phyloP scores from a whole-genome alignment of 1,140 invertebrate species.

The Drosophila novamexicana region DNA sequence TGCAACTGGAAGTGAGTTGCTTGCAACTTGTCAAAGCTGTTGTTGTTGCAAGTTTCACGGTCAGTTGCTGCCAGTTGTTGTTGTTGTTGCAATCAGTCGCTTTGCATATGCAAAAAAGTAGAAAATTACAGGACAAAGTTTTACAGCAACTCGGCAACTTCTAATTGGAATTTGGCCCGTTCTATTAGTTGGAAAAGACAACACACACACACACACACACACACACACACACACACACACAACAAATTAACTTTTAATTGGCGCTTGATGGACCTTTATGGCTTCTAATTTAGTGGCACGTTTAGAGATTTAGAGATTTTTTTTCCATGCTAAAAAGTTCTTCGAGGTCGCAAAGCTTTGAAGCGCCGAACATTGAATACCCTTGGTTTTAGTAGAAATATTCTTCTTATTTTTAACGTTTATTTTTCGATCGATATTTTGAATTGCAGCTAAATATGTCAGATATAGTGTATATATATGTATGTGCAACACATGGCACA shows the following conservation, averaged over 20 bases:
- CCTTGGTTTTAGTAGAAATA: too few species aligned
- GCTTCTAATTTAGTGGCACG: not conserved
- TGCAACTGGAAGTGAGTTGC: not conserved
- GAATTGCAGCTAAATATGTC: not conserved
- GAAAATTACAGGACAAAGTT: slow-evolving; percentile 8
- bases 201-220: too few species aligned
- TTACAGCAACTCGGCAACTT: not conserved
- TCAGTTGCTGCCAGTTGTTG: not conserved
- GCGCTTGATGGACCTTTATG: not conserved
- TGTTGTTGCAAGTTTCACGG: slow-evolving; percentile 22
- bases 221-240: not conserved
- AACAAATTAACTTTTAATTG: slow-evolving; percentile 1
- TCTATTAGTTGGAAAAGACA: slow-evolving; percentile 44
- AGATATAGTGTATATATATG: not conserved
- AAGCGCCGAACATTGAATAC: too few species aligned
- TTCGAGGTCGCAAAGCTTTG: too few species aligned
- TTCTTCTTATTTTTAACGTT: too few species aligned
- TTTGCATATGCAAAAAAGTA: slow-evolving; percentile 8
- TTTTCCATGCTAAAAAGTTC: too few species aligned
- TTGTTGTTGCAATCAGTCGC: slow-evolving; percentile 20
- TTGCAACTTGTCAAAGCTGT: slow-evolving; percentile 18
- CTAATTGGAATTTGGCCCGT: slow-evolving; percentile 63
- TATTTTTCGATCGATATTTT: too few species aligned
- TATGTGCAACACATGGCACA: not conserved
- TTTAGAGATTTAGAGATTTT: not conserved